Conservation (phyloP, 2,797 vertebrate genomes). For the Luscinia luscinia region DNA sequence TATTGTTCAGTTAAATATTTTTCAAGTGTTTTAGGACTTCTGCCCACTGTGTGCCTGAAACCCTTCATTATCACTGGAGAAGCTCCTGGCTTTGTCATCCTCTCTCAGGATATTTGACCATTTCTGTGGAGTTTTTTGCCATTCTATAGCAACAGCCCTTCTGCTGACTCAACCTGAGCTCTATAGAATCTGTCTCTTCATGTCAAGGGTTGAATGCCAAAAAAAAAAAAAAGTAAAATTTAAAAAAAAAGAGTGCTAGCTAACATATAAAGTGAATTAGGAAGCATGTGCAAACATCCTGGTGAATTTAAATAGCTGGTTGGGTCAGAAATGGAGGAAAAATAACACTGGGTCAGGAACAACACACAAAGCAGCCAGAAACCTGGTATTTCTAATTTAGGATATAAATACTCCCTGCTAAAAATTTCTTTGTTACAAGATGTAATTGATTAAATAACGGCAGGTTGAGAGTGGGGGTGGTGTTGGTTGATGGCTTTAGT, state of each 20-base stretch:
- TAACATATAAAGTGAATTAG: constrained; percentile 41
- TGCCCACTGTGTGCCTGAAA: constrained; percentile 75
- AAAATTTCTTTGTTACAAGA: constrained; percentile 4
- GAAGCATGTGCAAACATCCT: constrained; percentile 54
- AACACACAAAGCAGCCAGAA: constrained; percentile 52
- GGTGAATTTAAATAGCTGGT: constrained; percentile 62
- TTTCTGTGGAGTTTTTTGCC: neutral
- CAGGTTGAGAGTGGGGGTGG: neutral
- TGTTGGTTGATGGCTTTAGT: neutral
- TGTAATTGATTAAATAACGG: neutral
- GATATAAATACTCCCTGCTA: constrained; percentile 33
- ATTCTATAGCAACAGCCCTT: neutral
- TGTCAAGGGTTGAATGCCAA: neutral
- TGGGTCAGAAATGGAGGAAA: constrained; percentile 64
- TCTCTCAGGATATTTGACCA: neutral
- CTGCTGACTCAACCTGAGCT: neutral
- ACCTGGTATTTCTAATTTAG: constrained; percentile 28
- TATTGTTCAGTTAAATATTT: constrained; percentile 86
- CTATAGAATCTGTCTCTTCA: neutral
- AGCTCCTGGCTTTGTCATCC: constrained; percentile 66
- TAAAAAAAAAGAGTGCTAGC: neutral
- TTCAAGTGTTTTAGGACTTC: constrained; percentile 82
- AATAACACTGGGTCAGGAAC: constrained; percentile 55
- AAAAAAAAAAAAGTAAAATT: neutral
- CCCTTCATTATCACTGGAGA: constrained; percentile 71